Evolutionary conservation across 2,888 invertebrate species (phyloP), one percentile per base, ranked within the genome.

Genomic region (Platycnemis pennipes): DNA sequence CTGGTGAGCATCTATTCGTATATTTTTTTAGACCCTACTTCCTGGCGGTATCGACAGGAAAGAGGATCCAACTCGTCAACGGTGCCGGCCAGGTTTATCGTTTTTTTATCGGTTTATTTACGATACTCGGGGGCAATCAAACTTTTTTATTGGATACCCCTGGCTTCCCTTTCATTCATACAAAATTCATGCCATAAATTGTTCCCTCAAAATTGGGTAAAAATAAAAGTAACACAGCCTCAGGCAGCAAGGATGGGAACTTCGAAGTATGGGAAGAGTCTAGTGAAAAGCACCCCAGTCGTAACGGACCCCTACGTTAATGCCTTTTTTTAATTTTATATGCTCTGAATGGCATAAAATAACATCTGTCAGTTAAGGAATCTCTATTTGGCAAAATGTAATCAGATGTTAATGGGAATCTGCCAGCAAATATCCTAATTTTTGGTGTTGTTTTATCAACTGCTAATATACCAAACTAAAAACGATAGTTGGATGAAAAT

Each of bases 91-190:
- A 26, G 63, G 22, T 53, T 63, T 63, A 63, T 63, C 63, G 63
- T 26, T 63, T 63, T 63, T 26, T 63, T n/a, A 63, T 63, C 63
- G 63, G 22, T 63, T 63, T 63, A 63, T 63, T 63, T 63, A 63
- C 63, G 63, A 63, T 0, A 63, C 63, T 63, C 63, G 63, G 63
- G 63, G 63, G 63, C 26, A n/a, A 63, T 63, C 26, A 26, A 63
- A 63, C n/a, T 26, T 63, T 63, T 63, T 63, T 63, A 63, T 63
- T 63, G 63, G 63, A 63, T 63, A 63, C 63, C 63, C 63, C n/a
- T 63, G 22, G 63, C 63, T 63, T n/a, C 26, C 63, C 63, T n/a
- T 63, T 63, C 63, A 63, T 63, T n/a, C 63, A 63, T 63, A 8
- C 63, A 63, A 63, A 22, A 26, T 63, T 63, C 63, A 63, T 63